A percentile compares a stretch with the other conserved stretches of the same genome.
These are phyloP conservation scores for Volucella zonaria DNA, from an alignment of 2,888 invertebrate genomes.

Conservation along the genomic window DNA sequence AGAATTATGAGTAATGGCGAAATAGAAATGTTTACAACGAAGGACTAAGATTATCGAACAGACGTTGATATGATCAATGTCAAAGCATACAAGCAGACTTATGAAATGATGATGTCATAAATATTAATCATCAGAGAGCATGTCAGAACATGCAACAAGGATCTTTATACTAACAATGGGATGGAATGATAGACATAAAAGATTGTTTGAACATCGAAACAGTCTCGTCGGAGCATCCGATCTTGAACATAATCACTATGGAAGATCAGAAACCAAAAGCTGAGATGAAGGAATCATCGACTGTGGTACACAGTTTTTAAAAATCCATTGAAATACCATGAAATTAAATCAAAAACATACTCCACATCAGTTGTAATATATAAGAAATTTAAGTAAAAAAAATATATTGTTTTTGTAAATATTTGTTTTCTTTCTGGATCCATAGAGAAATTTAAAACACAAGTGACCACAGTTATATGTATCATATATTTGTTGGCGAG, in stretches of 20 bases:
- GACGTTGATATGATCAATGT: too few species aligned
- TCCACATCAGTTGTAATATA: not conserved
- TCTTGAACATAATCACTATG: not conserved
- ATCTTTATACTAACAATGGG: not conserved
- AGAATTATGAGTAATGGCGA: constrained; percentile 54
- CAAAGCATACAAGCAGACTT: constrained; percentile 15
- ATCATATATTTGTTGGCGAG: constrained; percentile 76
- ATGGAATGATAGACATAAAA: not conserved
- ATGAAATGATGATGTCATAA: constrained; percentile 25
- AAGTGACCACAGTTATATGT: too few species aligned
- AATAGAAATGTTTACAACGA: constrained; percentile 30
- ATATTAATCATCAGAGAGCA: not conserved
- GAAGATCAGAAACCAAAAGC: not conserved
- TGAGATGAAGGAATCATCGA: not conserved
- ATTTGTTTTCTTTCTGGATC: constrained; percentile 54
- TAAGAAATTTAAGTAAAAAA: not conserved
- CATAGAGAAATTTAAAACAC: constrained; percentile 75
- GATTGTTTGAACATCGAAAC: not conserved
- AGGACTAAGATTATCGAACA: constrained; percentile 1
- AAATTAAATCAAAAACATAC: not conserved
- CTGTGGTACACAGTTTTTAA: not conserved
- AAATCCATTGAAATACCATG: not conserved
- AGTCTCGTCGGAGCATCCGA: not conserved
- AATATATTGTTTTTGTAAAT: not conserved
- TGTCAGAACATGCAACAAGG: not conserved